Evolutionary conservation across 2,888 invertebrate genomes (phyloP), one percentile per base, ranked within the genome.

Genomic region (Plagiodera versicolora): DNA sequence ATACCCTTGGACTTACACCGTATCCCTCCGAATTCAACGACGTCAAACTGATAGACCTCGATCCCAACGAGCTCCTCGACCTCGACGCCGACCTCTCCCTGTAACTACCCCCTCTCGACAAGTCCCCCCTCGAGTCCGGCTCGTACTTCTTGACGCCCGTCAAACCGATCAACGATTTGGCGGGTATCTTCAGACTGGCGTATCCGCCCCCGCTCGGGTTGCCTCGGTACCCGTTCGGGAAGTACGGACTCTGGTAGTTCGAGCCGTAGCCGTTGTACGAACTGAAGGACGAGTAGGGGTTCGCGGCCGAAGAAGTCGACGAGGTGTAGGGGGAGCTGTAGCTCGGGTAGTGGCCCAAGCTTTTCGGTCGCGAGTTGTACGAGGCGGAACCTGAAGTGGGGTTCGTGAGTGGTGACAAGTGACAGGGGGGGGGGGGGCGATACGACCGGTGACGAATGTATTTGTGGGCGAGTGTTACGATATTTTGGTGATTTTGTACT

Each of bases 1-100:
- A n/a, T n/a, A n/a, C n/a, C 14, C 39, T 28, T 11, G 8, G 14
- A 56, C 70, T 72, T 90, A 93, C 93, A 84, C 86, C 87, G 76
- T 93, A 93, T 83, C 92, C 92, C 82, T 92, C 92, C 62, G 92
- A 92, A 72, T 89, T 87, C 64, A 89, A 82, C 11, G 89, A 89
- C 50, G 85, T 87, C 68, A 88, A 84, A 78, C 89, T 89, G 61
- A 87, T 78, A 2, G 88, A 87, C 56, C 87, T 67, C 78, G 83
- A 75, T 70, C 83, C 75, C 83, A 81, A 76, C 30, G 77, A 74
- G 62, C 70, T 74, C 52, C 76, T 75, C 10, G 79, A 77, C 52
- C 79, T 74, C 18, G 80, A 78, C 58, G 75, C 60, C 11, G 80
- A 80, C 53, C 76, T 67, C 56, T 73, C 73, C 48, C 74, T 74